A percentile compares a stretch with the other conserved stretches of the same genome.
These are phyloP conservation scores for Lutjanus argentimaculatus DNA, from an alignment of 2,797 vertebrate genomes.

Conservation along the genomic window DNA sequence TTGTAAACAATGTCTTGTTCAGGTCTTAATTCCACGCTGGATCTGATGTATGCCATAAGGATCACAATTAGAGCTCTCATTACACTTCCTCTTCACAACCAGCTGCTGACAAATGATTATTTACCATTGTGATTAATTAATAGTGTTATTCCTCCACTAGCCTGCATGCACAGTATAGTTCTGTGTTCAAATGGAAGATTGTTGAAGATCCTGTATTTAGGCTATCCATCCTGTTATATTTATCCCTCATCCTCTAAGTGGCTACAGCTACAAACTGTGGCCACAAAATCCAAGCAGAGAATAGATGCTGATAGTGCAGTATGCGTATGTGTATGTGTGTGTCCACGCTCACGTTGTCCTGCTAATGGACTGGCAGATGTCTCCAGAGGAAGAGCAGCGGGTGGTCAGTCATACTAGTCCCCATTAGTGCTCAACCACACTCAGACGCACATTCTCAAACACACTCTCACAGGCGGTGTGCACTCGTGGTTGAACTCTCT, in stretches of 20 bases:
- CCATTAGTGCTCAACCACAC: slow-evolving; percentile 30
- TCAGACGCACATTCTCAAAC: slow-evolving; percentile 32
- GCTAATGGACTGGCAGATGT: slow-evolving; percentile 57
- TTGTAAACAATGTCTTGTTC: not conserved
- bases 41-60: not conserved
- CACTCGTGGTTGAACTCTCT: slow-evolving; percentile 12
- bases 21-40: not conserved
- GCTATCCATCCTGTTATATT: not conserved
- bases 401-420: slow-evolving; percentile 40
- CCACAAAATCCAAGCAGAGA: not conserved
- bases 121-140: not conserved
- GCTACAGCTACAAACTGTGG: not conserved
- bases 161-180: not conserved
- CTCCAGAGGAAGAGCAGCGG: slow-evolving; percentile 35
- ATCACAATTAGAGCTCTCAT: not conserved
- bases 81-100: not conserved
- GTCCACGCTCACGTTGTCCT: slow-evolving; percentile 9
- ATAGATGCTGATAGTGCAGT: slow-evolving; percentile 10
- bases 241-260: not conserved
- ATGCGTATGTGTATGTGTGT: not conserved
- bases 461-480: slow-evolving; percentile 13
- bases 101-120: not conserved
- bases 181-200: not conserved
- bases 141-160: not conserved
- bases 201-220: not conserved